Evolutionary conservation across 2,888 invertebrate genomes (phyloP), one percentile per base, ranked within the genome.

Genomic region (Drepana falcataria): DNA sequence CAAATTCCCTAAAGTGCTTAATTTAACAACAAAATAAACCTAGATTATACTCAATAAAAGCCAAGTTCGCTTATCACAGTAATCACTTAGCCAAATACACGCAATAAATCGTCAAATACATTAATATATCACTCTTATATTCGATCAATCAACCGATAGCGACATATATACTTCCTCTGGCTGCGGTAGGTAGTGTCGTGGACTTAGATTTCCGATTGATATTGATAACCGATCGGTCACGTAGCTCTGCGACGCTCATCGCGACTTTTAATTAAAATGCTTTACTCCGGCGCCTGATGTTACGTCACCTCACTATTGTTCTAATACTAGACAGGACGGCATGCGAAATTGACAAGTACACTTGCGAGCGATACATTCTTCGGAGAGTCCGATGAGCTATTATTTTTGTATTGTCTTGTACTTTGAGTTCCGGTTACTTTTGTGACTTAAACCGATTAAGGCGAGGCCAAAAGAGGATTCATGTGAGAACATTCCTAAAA

Each of bases 191-290:
- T 83, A 77, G 55, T 61, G 65, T 59, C 65, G 65, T 72, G 80
- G 80, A 84, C 82, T 80, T 76, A 81, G 77, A 78, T 78, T 77
- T 73, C 72, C 75, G 81, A 87, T 86, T 76, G 77, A 69, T 81
- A 85, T 83, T 79, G 83, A 83, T 80, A 76, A 65, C 59, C 77
- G 79, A 88, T 85, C 85, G 82, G 80, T 87, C 90, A 89, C 89
- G 89, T 88, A 61, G 56, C 9, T 9, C 51, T 37, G n/a, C 56
- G 56, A 56, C 57, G 61, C 69, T 63, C 68, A 66, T 60, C 55
- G 55, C 51, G 83, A 82, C 83, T 85, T 82, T 77, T 81, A 84
- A 85, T 82, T 77, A 69, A 63, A 61, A 65, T 66, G 65, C 66
- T 68, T 71, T 71, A 69, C 71, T 72, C 68, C 73, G 85, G 87